Evolutionary conservation across 2,888 invertebrate species (phyloP), one percentile per base, ranked within the genome.

Genomic region (Macropis europaea): DNA sequence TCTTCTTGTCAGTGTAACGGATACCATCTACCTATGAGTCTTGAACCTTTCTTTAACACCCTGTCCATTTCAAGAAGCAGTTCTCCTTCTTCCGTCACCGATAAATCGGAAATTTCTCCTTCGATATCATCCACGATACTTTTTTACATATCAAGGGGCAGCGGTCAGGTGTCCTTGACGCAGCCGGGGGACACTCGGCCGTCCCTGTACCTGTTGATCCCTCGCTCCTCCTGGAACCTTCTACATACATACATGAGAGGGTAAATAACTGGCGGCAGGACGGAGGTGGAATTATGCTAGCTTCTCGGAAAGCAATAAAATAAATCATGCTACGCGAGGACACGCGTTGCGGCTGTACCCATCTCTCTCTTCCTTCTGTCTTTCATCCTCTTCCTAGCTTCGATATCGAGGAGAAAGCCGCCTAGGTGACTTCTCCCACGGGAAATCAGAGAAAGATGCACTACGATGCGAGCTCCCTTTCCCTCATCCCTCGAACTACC

Each of bases 361-460:
- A 47, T 56, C 56, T 19, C 26, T 45, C n/a, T 66, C 67, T 57
- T 34, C 38, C 48, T 64, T 64, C 74, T 26, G 34, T 70, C 69
- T 68, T 70, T 57, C 53, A 13, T 60, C 45, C 53, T 56, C 47
- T 48, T 63, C 53, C 40, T 50, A 45, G 48, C 40, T 57, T 70
- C 69, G 60, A 57, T 43, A 53, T 30, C 42, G 52, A 45, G 60
- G 62, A 73, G 69, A 63, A 73, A 72, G 64, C 69, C 42, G 48
- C 56, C 75, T 54, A 69, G 79, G 72, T 70, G 73, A 83, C 74
- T 77, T 75, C 61, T 84, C 87, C 86, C 87, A 30, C 64, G 87
- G 87, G 87, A 88, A 88, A 88, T 88, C 86, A 87, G 83, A 86
- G 84, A 87, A 87, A 87, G 85, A 87, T 88, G 87, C 85, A 86